Evolutionary conservation across 1,140 invertebrate genomes (phyloP).

Genomic region (Cotesia glomerata): DNA sequence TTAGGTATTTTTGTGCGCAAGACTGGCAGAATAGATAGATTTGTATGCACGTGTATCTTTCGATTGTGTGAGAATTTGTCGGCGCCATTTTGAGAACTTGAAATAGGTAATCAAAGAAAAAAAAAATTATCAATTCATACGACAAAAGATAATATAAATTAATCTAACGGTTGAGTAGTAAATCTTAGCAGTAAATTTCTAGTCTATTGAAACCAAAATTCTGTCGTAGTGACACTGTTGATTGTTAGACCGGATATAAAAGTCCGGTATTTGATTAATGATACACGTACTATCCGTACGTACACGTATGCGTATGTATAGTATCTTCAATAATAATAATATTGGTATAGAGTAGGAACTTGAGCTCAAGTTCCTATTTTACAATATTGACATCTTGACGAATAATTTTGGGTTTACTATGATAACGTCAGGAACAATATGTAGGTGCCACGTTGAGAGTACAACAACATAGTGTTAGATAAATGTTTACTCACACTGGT

Average conservation of each 20-base stretch:
- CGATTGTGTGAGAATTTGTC: background rate
- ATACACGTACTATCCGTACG: too few relatives aligned
- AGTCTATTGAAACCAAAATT: too few relatives aligned
- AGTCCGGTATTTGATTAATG: too few relatives aligned
- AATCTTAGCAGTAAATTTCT: too few relatives aligned
- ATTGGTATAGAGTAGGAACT: too few relatives aligned
- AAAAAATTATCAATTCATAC: background rate
- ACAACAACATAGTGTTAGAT: background rate
- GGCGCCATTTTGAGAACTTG: slow-evolving; percentile 21
- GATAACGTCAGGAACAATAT: background rate
- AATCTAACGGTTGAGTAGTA: background rate
- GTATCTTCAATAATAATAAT: too few relatives aligned
- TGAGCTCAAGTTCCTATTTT: too few relatives aligned
- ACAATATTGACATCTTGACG: background rate
- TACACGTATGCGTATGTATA: too few relatives aligned
- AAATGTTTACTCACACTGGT: slow-evolving; percentile 86
- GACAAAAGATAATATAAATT: background rate
- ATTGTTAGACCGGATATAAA: too few relatives aligned
- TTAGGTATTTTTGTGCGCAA: slow-evolving; percentile 11
- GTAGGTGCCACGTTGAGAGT: background rate
- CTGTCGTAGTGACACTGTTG: too few relatives aligned
- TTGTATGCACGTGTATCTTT: slow-evolving; percentile 7
- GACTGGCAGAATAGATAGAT: slow-evolving; percentile 9
- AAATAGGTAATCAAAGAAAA: background rate
- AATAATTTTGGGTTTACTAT: background rate